Conservation (phyloP, 2,888 invertebrate species). For the Ctenicera cuprea region DNA sequence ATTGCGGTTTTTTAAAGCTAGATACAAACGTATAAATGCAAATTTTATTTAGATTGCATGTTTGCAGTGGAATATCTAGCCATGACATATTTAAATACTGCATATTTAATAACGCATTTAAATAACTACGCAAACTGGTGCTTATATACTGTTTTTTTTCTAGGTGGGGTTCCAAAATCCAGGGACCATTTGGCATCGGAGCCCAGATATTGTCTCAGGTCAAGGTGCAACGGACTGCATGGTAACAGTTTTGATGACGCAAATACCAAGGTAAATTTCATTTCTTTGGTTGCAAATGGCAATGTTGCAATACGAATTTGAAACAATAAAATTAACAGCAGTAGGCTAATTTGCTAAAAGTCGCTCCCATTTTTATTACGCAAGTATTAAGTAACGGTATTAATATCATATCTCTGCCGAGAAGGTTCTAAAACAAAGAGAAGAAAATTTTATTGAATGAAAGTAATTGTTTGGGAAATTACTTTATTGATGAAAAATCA, state of each 20-base stretch:
- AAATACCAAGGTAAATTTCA: conserved; percentile 59
- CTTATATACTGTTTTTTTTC: conserved; percentile 53
- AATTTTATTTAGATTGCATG: conserved; percentile 20
- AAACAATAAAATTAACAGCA: conserved; percentile 4
- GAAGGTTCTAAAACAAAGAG: too few species aligned
- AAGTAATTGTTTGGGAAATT: not conserved
- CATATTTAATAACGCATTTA: conserved; percentile 24
- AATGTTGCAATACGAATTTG: not conserved
- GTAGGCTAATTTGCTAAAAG: not conserved
- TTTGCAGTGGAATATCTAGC: conserved; percentile 23
- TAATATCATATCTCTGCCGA: not conserved
- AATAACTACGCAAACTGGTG: conserved; percentile 12
- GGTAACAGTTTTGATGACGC: conserved; percentile 51
- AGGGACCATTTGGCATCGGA: conserved; percentile 64
- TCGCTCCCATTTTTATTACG: conserved; percentile 3
- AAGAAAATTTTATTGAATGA: too few species aligned
- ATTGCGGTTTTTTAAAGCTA: conserved; percentile 17
- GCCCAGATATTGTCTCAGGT: conserved; percentile 67
- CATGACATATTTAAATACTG: conserved; percentile 26
- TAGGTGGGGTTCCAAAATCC: conserved; percentile 61
- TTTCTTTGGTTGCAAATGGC: conserved; percentile 9
- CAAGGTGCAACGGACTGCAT: conserved; percentile 66
- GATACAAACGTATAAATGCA: conserved; percentile 27
- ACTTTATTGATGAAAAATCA: too few species aligned
- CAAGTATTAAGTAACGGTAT: not conserved